A percentile compares a stretch with the other conserved stretches of the same genome.
These are phyloP conservation scores for Phataginus tricuspis DNA, from an alignment of 2,797 vertebrate species.

Conservation along the genomic window DNA sequence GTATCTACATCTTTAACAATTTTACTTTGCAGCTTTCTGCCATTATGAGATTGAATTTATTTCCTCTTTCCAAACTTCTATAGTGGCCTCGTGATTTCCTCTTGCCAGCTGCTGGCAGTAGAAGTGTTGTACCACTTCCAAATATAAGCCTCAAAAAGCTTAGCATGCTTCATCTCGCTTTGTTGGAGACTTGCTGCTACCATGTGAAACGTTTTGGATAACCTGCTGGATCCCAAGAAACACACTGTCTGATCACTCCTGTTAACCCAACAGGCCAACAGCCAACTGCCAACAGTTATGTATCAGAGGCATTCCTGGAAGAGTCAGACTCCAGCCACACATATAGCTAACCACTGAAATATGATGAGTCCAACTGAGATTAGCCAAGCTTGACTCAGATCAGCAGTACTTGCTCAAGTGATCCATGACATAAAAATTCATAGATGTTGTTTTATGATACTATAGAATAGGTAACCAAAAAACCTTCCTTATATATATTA, in stretches of 20 bases:
- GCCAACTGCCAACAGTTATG: not conserved
- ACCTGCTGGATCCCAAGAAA: not conserved
- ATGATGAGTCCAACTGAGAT: not conserved
- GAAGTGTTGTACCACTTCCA: not conserved
- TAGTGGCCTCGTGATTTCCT: not conserved
- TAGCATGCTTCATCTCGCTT: not conserved
- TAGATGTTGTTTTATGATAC: not conserved
- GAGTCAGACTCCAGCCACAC: not conserved
- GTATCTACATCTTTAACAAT: not conserved
- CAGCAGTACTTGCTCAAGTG: not conserved
- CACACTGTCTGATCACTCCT: not conserved
- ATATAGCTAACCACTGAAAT: not conserved
- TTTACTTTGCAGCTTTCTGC: not conserved
- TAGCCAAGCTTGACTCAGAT: not conserved
- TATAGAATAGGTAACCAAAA: not conserved
- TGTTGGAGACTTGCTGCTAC: not conserved
- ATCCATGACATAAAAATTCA: not conserved
- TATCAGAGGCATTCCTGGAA: not conserved
- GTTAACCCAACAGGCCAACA: not conserved
- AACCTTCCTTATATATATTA: not conserved
- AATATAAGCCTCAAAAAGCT: not conserved
- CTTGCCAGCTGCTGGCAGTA: not conserved
- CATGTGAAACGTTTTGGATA: not conserved
- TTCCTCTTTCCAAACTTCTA: not conserved
- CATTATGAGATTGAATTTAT: not conserved